Base-by-base conservation (phyloP, 1,140 invertebrate genomes). In the Drosophila pallidifrons region DNA sequence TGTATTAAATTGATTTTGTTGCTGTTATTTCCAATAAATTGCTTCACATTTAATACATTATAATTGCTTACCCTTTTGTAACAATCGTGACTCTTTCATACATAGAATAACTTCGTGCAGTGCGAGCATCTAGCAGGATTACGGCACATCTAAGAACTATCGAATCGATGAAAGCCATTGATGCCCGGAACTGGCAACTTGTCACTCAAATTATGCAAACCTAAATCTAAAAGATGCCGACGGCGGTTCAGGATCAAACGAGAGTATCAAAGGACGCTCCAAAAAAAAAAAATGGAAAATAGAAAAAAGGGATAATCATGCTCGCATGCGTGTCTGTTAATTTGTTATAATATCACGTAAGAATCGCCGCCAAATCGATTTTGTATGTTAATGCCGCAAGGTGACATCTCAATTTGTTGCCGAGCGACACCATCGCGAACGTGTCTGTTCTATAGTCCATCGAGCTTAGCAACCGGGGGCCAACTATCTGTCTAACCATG, bases 321-420 rank as follows among this genome's bases (percentile, higher is more conserved):
- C 54, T 74, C 43, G 46, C 35, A 66, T 65, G 60, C 43, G 60
- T 72, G 77, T 74, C 75, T 81, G 81, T 79, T 89, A 89, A 81
- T 89, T 85, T 90, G 72, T 65, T 81, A 71, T 68, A 79, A 81
- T 72, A 85, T 90, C 85, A 89, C 85, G 85, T 89, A 89, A 89
- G 75, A 85, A 78, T 80, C 16, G 38, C 13, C 52, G 11, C 25
- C 35, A 65, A 73, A 89, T 89, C 72, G 61, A 85, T 83, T 72
- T 79, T 66, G 68, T 81, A 88, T 89, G 72, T 79, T 76, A 89
- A 75, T 76, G 75, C 75, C 70, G 60, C 74, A 80, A 88, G 83
- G 85, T 83, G 81, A 89, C 86, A 89, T 72, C 63, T 81, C 86
- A 85, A 89, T 89, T 81, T 68, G 65, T 66, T 65, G 68, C 41